A percentile compares a stretch with the other conserved stretches of the same genome.
Conservation (phyloP, 1,140 invertebrate species). For the Thaumatotibia leucotreta region DNA sequence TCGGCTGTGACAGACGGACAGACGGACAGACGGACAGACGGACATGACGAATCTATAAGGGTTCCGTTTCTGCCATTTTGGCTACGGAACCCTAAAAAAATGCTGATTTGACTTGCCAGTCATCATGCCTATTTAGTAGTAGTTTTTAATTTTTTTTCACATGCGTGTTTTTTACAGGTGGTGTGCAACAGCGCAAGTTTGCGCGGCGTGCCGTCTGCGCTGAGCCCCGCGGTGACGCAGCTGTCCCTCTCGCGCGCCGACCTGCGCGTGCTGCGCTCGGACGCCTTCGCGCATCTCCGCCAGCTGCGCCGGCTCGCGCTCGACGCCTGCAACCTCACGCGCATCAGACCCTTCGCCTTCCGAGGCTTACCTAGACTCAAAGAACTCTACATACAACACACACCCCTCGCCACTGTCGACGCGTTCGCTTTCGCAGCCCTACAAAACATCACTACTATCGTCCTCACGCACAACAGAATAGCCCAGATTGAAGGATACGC, state of each 20-base stretch:
- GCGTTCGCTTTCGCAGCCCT: conserved; percentile 89
- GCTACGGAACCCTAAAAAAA: too few species aligned
- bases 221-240: conserved; percentile 86
- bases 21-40: too few species aligned
- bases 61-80: too few species aligned
- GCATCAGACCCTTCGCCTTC: conserved; percentile 89
- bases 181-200: conserved; percentile 90
- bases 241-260: conserved; percentile 88
- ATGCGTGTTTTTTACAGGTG: conserved; percentile 77
- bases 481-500: conserved; percentile 86
- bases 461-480: conserved; percentile 87
- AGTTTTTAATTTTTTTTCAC: background rate
- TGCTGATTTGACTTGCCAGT: too few species aligned
- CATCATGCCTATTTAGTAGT: too few species aligned
- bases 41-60: too few species aligned
- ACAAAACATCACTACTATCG: conserved; percentile 86
- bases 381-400: conserved; percentile 89
- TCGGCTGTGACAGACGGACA: too few species aligned
- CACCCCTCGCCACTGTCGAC: conserved; percentile 84
- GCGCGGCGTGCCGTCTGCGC: conserved; percentile 84
- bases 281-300: conserved; percentile 85
- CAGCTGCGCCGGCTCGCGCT: conserved; percentile 84
- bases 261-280: conserved; percentile 85
- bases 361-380: conserved; percentile 84
- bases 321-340: conserved; percentile 88